Evolutionary conservation across 2,888 invertebrate genomes (phyloP).

Genomic region (Campoplex nolae): DNA sequence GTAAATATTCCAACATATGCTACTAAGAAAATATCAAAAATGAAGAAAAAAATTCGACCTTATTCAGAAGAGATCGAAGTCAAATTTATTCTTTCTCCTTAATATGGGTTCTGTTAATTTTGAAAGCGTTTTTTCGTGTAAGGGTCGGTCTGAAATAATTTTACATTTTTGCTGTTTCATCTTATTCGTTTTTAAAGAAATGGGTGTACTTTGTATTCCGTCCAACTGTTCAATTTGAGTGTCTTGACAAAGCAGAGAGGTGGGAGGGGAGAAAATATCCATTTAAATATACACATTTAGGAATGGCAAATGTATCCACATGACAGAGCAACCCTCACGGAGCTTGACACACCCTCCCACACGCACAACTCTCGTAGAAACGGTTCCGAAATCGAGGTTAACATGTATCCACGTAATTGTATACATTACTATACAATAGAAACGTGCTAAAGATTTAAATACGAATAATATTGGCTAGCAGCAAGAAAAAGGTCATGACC

Average conservation of each 20-base stretch:
- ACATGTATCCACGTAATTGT: slow-evolving; percentile 13
- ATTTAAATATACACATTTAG: slow-evolving; percentile 21
- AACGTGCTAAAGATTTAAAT: slow-evolving; percentile 27
- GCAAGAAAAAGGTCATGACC: background rate
- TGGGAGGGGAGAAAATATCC: slow-evolving; percentile 16
- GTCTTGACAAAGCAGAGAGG: slow-evolving; percentile 22
- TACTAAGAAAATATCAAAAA: too few species aligned
- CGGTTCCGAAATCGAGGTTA: slow-evolving; percentile 50
- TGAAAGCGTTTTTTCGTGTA: background rate
- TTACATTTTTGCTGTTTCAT: slow-evolving; percentile 18
- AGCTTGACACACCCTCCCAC: slow-evolving; percentile 65
- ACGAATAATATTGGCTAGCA: background rate
- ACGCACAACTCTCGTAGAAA: slow-evolving; percentile 49
- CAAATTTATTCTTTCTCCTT: too few species aligned
- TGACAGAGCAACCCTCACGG: slow-evolving; percentile 57
- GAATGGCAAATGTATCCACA: slow-evolving; percentile 47
- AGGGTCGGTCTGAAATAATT: slow-evolving; percentile 12
- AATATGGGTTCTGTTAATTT: background rate
- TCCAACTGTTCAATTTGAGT: slow-evolving; percentile 47
- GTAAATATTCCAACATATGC: too few species aligned
- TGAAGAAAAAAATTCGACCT: too few species aligned
- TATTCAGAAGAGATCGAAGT: too few species aligned
- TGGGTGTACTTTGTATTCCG: slow-evolving; percentile 57
- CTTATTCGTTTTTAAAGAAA: slow-evolving; percentile 11
- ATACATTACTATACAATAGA: slow-evolving; percentile 39